phyloP scores from a whole-genome alignment of 2,113 vertebrate species.

The Onychorhynchus coronatus region DNA sequence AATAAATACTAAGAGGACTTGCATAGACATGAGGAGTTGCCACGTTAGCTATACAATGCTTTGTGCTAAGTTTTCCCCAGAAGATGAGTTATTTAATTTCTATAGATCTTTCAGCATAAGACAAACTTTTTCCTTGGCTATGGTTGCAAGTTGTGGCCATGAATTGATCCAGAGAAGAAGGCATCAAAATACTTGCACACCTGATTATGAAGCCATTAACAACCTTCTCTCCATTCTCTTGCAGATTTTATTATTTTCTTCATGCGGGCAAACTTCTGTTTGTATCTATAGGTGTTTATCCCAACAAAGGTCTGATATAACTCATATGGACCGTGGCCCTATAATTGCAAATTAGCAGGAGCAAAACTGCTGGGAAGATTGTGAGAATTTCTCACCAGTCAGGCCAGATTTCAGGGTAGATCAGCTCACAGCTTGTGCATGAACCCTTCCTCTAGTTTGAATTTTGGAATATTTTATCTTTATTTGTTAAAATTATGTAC shows the following conservation, averaged over 20 bases:
- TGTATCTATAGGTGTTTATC: not conserved
- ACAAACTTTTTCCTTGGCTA: not conserved
- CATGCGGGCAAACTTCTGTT: not conserved
- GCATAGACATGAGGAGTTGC: not conserved
- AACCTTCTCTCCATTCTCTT: not conserved
- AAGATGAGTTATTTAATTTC: not conserved
- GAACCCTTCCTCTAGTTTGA: not conserved
- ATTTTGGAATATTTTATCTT: rapidly evolving
- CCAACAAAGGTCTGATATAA: not conserved
- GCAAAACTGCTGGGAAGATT: not conserved
- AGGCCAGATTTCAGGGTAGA: not conserved
- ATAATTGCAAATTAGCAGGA: not conserved
- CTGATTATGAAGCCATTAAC: not conserved
- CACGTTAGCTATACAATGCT: not conserved
- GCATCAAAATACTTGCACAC: not conserved
- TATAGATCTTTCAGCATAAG: not conserved
- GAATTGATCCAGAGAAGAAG: not conserved
- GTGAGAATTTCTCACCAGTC: not conserved
- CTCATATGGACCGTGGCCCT: rapidly evolving
- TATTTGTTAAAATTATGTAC: not conserved
- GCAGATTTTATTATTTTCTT: not conserved
- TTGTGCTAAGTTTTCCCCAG: not conserved
- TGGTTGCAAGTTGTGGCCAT: not conserved
- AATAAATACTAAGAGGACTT: not conserved
- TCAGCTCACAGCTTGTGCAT: not conserved